A percentile compares a stretch with the other conserved stretches of the same genome.
Conservation (phyloP, 2,797 vertebrate genomes). For the Ctenopoma kingsleyae region DNA sequence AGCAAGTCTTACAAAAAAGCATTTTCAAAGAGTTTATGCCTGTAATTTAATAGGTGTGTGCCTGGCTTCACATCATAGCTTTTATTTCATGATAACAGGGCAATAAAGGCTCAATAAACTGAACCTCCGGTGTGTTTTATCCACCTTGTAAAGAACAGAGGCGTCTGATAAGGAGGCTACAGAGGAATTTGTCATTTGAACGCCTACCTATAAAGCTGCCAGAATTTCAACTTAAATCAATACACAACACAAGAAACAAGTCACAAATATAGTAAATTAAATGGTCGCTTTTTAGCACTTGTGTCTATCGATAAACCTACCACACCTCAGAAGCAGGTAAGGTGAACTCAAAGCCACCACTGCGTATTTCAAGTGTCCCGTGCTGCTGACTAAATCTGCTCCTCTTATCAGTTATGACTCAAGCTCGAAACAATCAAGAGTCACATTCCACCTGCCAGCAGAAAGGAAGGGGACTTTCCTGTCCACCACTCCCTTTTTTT, state of each 20-base stretch:
- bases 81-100: slow-evolving; percentile 31
- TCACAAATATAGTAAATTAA: not conserved
- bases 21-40: slow-evolving; percentile 17
- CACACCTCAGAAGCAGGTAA: slow-evolving; percentile 45
- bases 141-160: slow-evolving; percentile 17
- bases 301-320: not conserved
- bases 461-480: slow-evolving; percentile 73
- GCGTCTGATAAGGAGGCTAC: not conserved
- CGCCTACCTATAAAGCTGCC: not conserved
- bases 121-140: slow-evolving; percentile 12
- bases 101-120: slow-evolving; percentile 2
- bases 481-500: slow-evolving; percentile 47
- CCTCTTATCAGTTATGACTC: slow-evolving; percentile 67
- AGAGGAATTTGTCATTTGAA: not conserved
- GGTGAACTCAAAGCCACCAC: slow-evolving; percentile 60
- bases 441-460: slow-evolving; percentile 74
- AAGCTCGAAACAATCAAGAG: slow-evolving; percentile 46
- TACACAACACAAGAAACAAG: not conserved
- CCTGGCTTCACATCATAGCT: not conserved
- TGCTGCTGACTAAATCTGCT: slow-evolving; percentile 22
- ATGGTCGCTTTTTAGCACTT: not conserved
- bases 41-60: slow-evolving; percentile 43
- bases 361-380: slow-evolving; percentile 38
- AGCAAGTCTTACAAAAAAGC: not conserved
- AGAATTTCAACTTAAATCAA: not conserved